Evolutionary conservation across 2,888 invertebrate genomes (phyloP).

Genomic region (Caenorhabditis afra): DNA sequence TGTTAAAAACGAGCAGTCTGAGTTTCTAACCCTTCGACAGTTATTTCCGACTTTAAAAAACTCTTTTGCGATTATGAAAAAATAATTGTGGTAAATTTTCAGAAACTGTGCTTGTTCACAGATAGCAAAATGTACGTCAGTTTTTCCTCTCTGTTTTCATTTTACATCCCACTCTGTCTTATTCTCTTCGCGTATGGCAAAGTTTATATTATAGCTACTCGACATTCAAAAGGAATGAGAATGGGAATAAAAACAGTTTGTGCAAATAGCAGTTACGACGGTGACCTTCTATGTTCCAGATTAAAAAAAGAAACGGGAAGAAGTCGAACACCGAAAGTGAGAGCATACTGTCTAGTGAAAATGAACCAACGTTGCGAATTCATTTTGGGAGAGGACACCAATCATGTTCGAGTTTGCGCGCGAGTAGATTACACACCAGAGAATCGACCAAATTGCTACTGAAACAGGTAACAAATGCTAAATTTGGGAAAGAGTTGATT

Average conservation of each 20-base stretch:
- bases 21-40: too few relatives aligned
- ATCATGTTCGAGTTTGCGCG: conserved; percentile 51
- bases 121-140: conserved; percentile 96
- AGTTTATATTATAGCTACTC: conserved; percentile 82
- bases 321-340: conserved; percentile 69
- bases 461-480: conserved; percentile 63
- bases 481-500: too few relatives aligned
- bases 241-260: conserved; percentile 78
- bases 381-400: conserved; percentile 74
- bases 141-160: conserved; percentile 97
- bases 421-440: conserved; percentile 42
- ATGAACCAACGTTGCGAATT: conserved; percentile 75
- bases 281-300: conserved; percentile 50
- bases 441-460: conserved; percentile 65
- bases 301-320: conserved; percentile 60
- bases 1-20: too few relatives aligned
- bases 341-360: conserved; percentile 67
- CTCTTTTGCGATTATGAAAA: too few relatives aligned
- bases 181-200: conserved; percentile 98
- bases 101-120: conserved; percentile 89
- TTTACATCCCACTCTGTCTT: conserved; percentile 95
- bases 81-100: conserved; percentile 6
- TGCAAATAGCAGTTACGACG: conserved; percentile 18
- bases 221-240: conserved; percentile 73
- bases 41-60: too few relatives aligned